phyloP scores from a whole-genome alignment of 1,140 invertebrate genomes.

The Drosophila murphyi region DNA sequence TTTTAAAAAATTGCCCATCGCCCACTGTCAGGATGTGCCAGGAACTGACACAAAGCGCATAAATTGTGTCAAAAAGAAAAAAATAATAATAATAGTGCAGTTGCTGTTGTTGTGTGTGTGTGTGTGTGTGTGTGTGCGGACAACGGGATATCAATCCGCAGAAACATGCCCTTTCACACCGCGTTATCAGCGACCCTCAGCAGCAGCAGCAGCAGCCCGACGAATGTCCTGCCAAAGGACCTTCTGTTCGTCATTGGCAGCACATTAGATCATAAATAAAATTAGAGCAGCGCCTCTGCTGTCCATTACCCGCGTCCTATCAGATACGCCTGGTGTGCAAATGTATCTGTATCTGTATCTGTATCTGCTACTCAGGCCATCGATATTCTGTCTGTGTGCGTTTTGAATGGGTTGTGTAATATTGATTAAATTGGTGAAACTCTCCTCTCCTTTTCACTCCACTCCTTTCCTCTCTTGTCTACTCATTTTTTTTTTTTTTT shows the following conservation, averaged over 20 bases:
- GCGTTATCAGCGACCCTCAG: constrained; percentile 53
- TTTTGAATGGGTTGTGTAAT: constrained; percentile 71
- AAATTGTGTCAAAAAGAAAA: constrained; percentile 51
- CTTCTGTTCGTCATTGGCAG: constrained; percentile 51
- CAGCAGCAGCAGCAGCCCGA: background rate
- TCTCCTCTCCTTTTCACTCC: constrained; percentile 47
- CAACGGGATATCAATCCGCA: constrained; percentile 82
- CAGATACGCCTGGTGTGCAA: constrained; percentile 72
- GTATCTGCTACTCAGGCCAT: background rate
- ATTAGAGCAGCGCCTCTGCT: constrained; percentile 66
- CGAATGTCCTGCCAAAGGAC: constrained; percentile 15
- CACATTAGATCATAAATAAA: constrained; percentile 83
- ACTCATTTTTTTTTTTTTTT: constrained; percentile 13
- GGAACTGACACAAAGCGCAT: constrained; percentile 55
- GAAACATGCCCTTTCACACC: constrained; percentile 81
- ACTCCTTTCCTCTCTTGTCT: background rate
- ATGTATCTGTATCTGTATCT: constrained; percentile 34
- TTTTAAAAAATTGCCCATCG: constrained; percentile 67
- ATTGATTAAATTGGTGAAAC: constrained; percentile 82
- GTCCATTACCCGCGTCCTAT: constrained; percentile 76
- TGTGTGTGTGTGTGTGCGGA: constrained; percentile 45
- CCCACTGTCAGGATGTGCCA: constrained; percentile 56
- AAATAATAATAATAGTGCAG: constrained; percentile 18
- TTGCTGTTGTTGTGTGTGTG: constrained; percentile 20
- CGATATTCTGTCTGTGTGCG: background rate